Percentiles rank a stretch among this genome's conserved stretches.
These are phyloP conservation scores for Dascyllus trimaculatus DNA, from an alignment of 2,113 vertebrate genomes.

Conservation along the genomic window DNA sequence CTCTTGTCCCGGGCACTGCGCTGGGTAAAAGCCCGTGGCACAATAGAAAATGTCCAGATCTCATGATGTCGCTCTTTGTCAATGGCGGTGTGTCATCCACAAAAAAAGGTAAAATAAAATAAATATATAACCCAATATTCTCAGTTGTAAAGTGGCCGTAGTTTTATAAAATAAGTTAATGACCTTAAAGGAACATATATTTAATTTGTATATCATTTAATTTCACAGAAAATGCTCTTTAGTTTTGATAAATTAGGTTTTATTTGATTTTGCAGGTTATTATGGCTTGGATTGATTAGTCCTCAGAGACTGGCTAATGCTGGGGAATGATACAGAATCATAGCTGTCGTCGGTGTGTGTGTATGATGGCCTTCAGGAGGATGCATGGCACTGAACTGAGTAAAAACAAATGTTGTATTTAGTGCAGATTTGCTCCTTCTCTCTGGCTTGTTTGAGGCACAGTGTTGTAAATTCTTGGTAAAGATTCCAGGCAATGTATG, in stretches of 20 bases:
- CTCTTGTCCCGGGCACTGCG: slow-evolving; percentile 25
- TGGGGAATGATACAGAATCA: slow-evolving; percentile 11
- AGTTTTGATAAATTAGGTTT: background rate
- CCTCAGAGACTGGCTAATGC: background rate
- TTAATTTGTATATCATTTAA: background rate
- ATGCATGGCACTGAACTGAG: background rate
- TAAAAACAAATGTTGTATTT: background rate
- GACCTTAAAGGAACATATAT: background rate
- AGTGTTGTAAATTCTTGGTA: background rate
- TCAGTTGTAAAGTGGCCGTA: slow-evolving; percentile 4
- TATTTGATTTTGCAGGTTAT: slow-evolving; percentile 4
- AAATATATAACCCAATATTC: background rate
- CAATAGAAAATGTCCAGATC: slow-evolving; percentile 53
- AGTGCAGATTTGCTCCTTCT: slow-evolving; percentile 13
- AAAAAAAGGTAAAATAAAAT: background rate
- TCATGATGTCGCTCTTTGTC: slow-evolving; percentile 52
- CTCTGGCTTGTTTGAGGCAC: slow-evolving; percentile 1
- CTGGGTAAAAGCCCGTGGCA: slow-evolving; percentile 31
- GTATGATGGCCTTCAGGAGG: slow-evolving; percentile 30
- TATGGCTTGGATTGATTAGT: slow-evolving; percentile 1
- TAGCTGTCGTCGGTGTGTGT: slow-evolving; percentile 14
- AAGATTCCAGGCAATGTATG: slow-evolving; percentile 14
- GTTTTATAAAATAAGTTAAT: background rate
- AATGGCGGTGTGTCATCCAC: slow-evolving; percentile 38
- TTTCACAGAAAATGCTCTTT: background rate